These are phyloP conservation scores for Otus scops DNA, from an alignment of 2,797 vertebrate species.

Conservation along the genomic window DNA sequence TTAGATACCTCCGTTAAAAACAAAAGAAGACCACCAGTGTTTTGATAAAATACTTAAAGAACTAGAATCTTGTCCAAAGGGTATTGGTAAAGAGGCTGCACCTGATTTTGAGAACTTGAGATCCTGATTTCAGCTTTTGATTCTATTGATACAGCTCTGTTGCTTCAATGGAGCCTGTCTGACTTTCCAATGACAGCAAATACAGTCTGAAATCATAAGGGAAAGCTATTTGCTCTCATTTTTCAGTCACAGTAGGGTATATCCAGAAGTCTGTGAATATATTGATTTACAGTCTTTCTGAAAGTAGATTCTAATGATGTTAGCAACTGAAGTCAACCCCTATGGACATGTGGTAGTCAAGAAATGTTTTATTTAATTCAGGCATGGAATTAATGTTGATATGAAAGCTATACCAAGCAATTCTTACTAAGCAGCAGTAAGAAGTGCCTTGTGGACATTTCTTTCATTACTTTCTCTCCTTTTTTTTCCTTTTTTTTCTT, in stretches of 20 bases:
- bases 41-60: neutral
- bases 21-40: neutral
- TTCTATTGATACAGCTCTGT: neutral
- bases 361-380: neutral
- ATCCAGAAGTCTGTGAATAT: neutral
- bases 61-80: neutral
- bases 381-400: neutral
- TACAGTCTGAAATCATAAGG: neutral
- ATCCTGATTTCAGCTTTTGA: neutral
- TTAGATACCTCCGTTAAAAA: neutral
- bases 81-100: neutral
- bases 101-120: neutral
- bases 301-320: neutral
- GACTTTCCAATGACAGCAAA: neutral
- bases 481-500: neutral
- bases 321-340: neutral
- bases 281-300: neutral
- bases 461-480: neutral
- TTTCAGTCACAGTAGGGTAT: neutral
- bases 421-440: neutral
- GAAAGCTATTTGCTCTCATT: neutral
- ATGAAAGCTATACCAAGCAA: neutral
- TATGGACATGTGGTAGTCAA: neutral
- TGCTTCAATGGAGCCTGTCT: neutral
- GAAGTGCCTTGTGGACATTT: neutral